Base-by-base conservation (phyloP, 2,888 invertebrate genomes). In the Lasioglossum villosulum region DNA sequence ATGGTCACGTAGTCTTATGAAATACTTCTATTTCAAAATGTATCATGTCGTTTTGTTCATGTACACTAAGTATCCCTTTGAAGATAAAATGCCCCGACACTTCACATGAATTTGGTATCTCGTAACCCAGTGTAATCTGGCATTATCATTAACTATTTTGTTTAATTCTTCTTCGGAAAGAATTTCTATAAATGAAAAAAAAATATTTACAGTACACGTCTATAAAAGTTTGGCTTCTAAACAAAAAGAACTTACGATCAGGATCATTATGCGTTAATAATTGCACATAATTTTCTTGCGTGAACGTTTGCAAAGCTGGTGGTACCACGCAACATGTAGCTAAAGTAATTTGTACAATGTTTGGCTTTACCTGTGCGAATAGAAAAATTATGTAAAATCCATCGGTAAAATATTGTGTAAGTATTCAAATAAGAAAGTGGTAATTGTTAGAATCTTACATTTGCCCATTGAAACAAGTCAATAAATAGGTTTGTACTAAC, bases 211-310 rank as follows among this genome's bases (percentile, higher is more conserved):
- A 56, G 63, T 75, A 80, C 52, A 75, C 72, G 8, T 70, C 39
- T 76, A 82, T 23, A 39, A 68, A 39, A 70, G n/a, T 45, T 71
- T 71, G 68, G 71, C 73, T 68, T 27, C 63, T 79, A 59, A 71
- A 73, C 19, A 34, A 23, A 80, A 68, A 23, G 14, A 82, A 93
- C 95, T 96, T 95, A 98, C 98, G 97, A 93, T 97, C 97, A 0
- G 99, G 98, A 95, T 99, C 99, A 92, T 98, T 98, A 95, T 99
- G 99, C 0, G 99, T 99, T 39, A 99, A 96, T 63, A 99, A 96
- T 94, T 99, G 99, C 86, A 99, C 97, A 93, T 98, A 98, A 92
- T 99, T 97, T 89, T 98, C 97, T 91, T 98, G 97, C 86, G 99
- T 98, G 95, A 98, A 99, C 88, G 97, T 97, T 95, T 98, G 97